phyloP scores from a whole-genome alignment of 2,113 vertebrate genomes.

The Oenanthe melanoleuca region DNA sequence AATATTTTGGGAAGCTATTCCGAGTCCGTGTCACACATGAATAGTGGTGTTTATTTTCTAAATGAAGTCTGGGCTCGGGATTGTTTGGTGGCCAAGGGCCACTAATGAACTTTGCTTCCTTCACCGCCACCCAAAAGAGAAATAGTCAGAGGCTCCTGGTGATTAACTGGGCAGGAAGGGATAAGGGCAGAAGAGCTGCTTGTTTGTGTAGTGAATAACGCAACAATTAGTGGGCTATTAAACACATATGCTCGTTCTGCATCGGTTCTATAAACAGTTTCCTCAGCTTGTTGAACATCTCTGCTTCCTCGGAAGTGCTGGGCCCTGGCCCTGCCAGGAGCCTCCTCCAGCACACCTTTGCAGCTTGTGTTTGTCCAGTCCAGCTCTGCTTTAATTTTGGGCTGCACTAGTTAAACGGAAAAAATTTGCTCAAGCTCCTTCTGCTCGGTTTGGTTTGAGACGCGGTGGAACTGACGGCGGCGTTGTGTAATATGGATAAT shows the following conservation, averaged over 20 bases:
- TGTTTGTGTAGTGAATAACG: constrained; percentile 64
- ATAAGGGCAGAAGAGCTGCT: constrained; percentile 59
- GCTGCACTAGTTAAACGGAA: background rate
- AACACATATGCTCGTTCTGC: constrained; percentile 42
- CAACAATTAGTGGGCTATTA: constrained; percentile 64
- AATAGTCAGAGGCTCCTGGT: constrained; percentile 53
- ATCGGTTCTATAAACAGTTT: constrained; percentile 27
- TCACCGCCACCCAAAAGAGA: constrained; percentile 47
- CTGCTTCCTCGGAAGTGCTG: background rate
- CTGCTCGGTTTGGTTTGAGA: background rate
- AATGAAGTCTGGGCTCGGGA: constrained; percentile 4
- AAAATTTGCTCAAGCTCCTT: background rate
- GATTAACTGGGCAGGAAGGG: constrained; percentile 64
- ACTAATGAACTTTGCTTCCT: constrained; percentile 68
- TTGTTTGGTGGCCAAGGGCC: constrained; percentile 21
- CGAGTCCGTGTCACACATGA: background rate
- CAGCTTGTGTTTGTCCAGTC: background rate
- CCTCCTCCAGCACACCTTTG: background rate
- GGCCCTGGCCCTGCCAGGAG: background rate
- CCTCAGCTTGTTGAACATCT: background rate
- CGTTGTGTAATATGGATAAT: background rate
- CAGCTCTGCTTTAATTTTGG: background rate
- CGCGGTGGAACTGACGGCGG: background rate
- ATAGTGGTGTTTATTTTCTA: constrained; percentile 54
- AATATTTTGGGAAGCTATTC: constrained; percentile 58